Evolutionary conservation across 2,797 vertebrate genomes (phyloP).

Genomic region (Rhabdomys pumilio): DNA sequence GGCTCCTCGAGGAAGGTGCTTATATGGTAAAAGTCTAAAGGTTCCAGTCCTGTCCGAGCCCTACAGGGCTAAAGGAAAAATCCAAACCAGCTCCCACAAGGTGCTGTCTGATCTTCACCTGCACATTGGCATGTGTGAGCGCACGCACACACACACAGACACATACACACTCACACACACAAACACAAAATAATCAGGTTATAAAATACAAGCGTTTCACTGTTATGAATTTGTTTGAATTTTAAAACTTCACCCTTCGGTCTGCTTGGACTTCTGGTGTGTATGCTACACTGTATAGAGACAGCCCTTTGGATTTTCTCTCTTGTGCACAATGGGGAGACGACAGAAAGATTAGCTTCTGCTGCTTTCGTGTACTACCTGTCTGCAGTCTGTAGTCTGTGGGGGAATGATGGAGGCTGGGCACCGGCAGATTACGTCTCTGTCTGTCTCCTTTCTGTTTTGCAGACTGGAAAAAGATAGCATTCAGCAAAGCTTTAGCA

Average conservation of each 20-base stretch:
- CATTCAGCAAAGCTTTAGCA: slow-evolving; percentile 91
- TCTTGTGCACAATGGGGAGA: background rate
- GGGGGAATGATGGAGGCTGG: slow-evolving; percentile 2
- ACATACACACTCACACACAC: background rate
- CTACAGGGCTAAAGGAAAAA: background rate
- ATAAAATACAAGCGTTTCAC: background rate
- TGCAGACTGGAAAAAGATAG: slow-evolving; percentile 94
- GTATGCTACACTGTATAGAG: background rate
- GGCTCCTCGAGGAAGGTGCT: background rate
- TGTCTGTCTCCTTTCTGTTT: slow-evolving; percentile 79
- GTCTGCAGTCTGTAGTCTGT: slow-evolving; percentile 27
- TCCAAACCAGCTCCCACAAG: background rate
- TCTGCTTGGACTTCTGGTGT: background rate
- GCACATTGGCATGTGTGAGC: background rate
- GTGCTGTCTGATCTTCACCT: background rate
- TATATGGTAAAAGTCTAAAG: background rate
- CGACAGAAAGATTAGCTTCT: slow-evolving; percentile 30
- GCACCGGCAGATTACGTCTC: slow-evolving; percentile 71
- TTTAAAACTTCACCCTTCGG: background rate
- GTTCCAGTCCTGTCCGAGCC: background rate
- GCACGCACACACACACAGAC: no score
- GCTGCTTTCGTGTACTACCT: background rate
- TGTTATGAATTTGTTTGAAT: background rate
- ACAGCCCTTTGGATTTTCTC: background rate
- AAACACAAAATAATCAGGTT: background rate